Evolutionary conservation across 2,113 vertebrate species (phyloP), one percentile per base, ranked within the genome.

Genomic region (Physeter macrocephalus): DNA sequence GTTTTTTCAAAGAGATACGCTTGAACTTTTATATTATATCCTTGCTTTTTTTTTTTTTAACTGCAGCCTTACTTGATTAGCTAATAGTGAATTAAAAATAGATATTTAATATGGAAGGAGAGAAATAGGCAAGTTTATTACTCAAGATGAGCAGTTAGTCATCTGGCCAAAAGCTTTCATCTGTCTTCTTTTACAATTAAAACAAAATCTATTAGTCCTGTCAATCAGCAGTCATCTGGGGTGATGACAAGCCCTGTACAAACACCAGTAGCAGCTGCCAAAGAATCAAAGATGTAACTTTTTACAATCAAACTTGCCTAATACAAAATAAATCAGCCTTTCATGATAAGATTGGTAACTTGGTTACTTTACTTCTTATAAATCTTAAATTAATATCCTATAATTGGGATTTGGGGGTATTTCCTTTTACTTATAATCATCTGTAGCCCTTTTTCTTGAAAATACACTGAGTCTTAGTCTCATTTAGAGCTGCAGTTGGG

Each of bases 161-260:
- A 91, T 41, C 91, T 27, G 97, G 97, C 98, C 98, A 98, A 97
- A 98, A 98, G 94, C 96, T 98, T 97, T 98, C 97, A 97, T 98
- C 98, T 98, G 96, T 96, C 97, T 97, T 98, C 97, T 97, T 94
- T 94, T 90, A 95, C 49, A 95, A 92, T 97, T 94, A 95, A 95
- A 98, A 92, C 91, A 98, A 93, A 97, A 94, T 93, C 84, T 95
- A 97, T 98, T 98, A 98, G 96, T 97, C 23, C 84, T 96, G 98
- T 98, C 97, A 98, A 57, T 98, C 98, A 97, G 41, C 80, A 82
- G 92, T 96, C 97, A 61, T 98, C 96, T 96, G 95, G 97, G 95
- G 96, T 96, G 98, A 96, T 92, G 97, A 96, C 96, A 95, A 41
- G 94, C 57, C 34, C 91, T 98, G 97, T 97, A 93, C 77, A 98